phyloP scores from a whole-genome alignment of 2,888 invertebrate genomes.

The Diloba caeruleocephala region DNA sequence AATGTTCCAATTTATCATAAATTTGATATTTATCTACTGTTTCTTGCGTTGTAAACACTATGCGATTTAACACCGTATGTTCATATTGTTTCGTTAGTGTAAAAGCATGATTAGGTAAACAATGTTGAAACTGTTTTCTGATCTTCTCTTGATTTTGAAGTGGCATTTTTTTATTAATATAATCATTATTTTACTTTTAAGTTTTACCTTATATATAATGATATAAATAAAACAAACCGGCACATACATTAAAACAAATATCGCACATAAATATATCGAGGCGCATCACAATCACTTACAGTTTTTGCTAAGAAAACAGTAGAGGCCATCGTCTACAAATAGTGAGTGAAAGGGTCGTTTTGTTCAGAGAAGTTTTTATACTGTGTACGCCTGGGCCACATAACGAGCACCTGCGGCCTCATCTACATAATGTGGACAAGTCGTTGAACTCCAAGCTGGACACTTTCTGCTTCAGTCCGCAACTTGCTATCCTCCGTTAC shows the following conservation, averaged over 20 bases:
- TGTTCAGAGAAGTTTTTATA: constrained; percentile 83
- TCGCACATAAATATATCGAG: constrained; percentile 27
- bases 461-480: constrained; percentile 61
- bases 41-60: constrained; percentile 53
- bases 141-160: too few species aligned
- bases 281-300: constrained; percentile 38
- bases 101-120: not conserved
- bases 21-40: constrained; percentile 73
- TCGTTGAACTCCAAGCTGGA: constrained; percentile 78
- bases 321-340: constrained; percentile 72
- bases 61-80: constrained; percentile 8
- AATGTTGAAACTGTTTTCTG: too few species aligned
- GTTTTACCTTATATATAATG: too few species aligned
- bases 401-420: constrained; percentile 85
- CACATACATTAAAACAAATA: constrained; percentile 18
- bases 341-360: constrained; percentile 80
- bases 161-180: too few species aligned
- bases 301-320: constrained; percentile 40
- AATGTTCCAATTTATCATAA: constrained; percentile 79
- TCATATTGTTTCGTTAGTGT: not conserved
- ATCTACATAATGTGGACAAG: constrained; percentile 88
- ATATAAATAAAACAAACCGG: too few species aligned
- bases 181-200: too few species aligned
- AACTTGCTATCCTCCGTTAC: constrained; percentile 21
- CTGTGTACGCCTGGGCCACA: constrained; percentile 75